Conservation (phyloP, 1,140 invertebrate genomes). For the Diorhabda carinulata region DNA sequence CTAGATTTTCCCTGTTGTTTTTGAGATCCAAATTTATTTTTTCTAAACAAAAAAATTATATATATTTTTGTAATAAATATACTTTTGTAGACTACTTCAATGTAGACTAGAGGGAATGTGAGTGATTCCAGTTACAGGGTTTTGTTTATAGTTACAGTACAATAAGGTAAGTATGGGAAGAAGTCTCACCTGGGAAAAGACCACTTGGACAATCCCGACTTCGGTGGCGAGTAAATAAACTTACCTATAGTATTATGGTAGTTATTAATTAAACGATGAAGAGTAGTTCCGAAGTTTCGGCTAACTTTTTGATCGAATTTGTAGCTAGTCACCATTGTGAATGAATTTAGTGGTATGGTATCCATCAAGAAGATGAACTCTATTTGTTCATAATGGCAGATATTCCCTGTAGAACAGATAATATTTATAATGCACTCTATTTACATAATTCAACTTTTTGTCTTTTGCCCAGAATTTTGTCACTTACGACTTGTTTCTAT, state of each 20-base stretch:
- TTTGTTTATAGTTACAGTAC: too few species aligned
- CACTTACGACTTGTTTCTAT: too few species aligned
- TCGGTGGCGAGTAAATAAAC: background rate
- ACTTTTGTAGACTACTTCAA: too few species aligned
- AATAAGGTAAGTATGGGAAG: too few species aligned
- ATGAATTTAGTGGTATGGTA: constrained; percentile 13
- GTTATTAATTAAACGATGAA: background rate
- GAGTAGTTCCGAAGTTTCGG: constrained; percentile 12
- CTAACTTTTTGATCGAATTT: constrained; percentile 10
- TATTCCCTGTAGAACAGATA: constrained; percentile 5
- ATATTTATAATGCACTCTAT: background rate
- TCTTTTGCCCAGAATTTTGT: too few species aligned
- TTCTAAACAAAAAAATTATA: background rate
- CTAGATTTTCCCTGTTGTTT: constrained; percentile 16
- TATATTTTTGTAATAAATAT: too few species aligned
- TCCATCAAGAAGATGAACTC: constrained; percentile 18
- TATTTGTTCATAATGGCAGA: constrained; percentile 19
- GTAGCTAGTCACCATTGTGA: constrained; percentile 5
- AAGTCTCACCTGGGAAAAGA: too few species aligned
- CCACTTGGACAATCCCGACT: too few species aligned
- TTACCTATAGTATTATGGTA: constrained; percentile 14
- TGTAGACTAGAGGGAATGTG: too few species aligned
- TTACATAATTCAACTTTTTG: too few species aligned
- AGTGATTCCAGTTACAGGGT: too few species aligned
- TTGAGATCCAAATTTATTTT: constrained; percentile 14